Conservation (phyloP, 1,140 invertebrate species). For the Pentalonia nigronervosa region DNA sequence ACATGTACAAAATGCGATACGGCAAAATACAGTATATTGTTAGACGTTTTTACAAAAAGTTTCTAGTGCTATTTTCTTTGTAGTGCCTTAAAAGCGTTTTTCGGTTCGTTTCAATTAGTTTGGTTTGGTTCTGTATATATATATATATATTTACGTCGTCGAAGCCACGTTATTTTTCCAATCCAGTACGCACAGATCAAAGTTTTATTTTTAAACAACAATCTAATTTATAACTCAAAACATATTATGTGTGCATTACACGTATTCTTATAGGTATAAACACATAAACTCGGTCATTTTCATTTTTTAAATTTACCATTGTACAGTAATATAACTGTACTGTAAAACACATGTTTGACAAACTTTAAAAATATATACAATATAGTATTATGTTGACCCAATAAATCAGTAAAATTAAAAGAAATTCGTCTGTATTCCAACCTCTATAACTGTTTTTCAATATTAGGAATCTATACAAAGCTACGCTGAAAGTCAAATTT, state of each 20-base stretch:
- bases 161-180: neutral
- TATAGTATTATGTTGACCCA: neutral
- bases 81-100: neutral
- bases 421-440: neutral
- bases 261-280: neutral
- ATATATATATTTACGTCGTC: neutral
- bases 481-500: no score
- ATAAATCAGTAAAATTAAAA: neutral
- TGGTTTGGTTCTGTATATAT: neutral
- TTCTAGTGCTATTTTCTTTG: neutral
- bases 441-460: neutral
- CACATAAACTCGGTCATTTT: neutral
- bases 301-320: neutral
- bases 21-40: neutral
- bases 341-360: neutral
- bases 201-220: conserved; percentile 2
- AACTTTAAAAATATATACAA: neutral
- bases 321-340: neutral
- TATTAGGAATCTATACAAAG: no score
- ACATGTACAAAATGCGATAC: neutral
- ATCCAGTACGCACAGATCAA: neutral
- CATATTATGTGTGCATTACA: neutral
- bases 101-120: conserved; percentile 6
- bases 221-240: conserved; percentile 3
- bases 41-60: neutral